Evolutionary conservation across 2,113 vertebrate species (phyloP), one percentile per base, ranked within the genome.

Genomic region (Leptocoma aspasia): DNA sequence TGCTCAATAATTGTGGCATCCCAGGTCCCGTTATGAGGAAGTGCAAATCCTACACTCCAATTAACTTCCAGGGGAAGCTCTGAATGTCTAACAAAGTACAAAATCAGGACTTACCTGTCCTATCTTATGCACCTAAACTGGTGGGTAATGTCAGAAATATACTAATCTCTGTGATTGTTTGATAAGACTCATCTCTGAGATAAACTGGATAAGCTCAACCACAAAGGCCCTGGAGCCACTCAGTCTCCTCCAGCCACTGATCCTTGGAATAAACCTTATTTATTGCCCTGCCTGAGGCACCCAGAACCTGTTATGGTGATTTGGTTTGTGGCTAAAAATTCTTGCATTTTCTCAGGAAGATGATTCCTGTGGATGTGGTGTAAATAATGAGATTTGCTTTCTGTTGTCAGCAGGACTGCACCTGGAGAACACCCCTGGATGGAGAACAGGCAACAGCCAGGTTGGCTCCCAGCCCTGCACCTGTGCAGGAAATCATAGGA

Each of bases 301-400:
- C 42, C 75, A 82, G 82, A 95, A 95, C 95, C 94, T 92, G 95
- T 97, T 95, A 95, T 95, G 93, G 41, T 94, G 93, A 96, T 95
- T 57, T 73, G 82, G 75, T 94, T 76, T 31, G 42, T 96, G 95
- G 93, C 84, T 94, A 63, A 95, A 95, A 95, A 85, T 87, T 50
- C 95, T 91, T 95, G 89, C 93, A 88, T 97, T 97, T 96, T 97
- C 96, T 96, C 96, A 95, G 94, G 94, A 95, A 72, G 93, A 79
- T 73, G 42, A 45, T 90, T 94, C 82, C 70, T 1, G 33, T 52
- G 88, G 87, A 85, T 76, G n/a, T 2, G 13, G 69, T 73, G 59
- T 79, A 80, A 96, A 94, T 65, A 76, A 89, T 35, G 66, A 49
- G 52, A 85, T 82, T 57, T 86, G 24, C 79, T 81, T 66, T 66